Evolutionary conservation across 53 echinoderm and acorn worm species (phyloP), one percentile per base, ranked within the genome.

Genomic region (Holothuria scabra): DNA sequence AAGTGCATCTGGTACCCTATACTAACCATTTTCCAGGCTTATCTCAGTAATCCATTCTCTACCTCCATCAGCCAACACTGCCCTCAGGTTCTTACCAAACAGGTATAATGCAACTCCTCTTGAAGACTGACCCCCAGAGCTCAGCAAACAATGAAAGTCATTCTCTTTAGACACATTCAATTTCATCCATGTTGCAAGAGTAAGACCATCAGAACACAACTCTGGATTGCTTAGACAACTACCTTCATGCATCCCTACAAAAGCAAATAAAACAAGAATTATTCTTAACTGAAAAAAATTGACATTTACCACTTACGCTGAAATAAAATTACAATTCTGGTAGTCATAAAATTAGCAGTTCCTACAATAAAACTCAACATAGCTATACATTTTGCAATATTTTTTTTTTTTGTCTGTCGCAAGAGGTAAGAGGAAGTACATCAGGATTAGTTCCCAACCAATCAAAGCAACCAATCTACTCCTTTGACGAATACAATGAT

Each of bases 41-140:
- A 89, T 44, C 55, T 97, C 92, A 10, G 88, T 76, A 41, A 91
- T 90, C 99, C 99, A 94, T 60, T 92, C 83, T 12, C 87, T 58
- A 12, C 75, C 84, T 21, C 99, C 94, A 23, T 94, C 87, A 20
- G 88, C 71, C 21, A 97, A 88, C 24, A 90, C 83, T 0, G 89
- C 92, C 21, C 94, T 85, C 25, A 97, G 83, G 33, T 85, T 83
- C 33, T 67, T 25, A 25, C 79, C 85, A 6, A 72, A 67, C 63
- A 87, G 88, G 79, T 94, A 97, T 29, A 97, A 64, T 18, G 92
- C 89, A 46, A 90, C 90, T 23, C 99, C 99, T 24, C 94, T 84
- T 8, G 99, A 90, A 19, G 99, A 86, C 86, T 97, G 99, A 2
- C 87, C 94, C 1, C 99, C 99, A 8, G 92, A 84, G 62, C 94